phyloP scores from a whole-genome alignment of 2,113 vertebrate species.

The Ellobius talpinus region DNA sequence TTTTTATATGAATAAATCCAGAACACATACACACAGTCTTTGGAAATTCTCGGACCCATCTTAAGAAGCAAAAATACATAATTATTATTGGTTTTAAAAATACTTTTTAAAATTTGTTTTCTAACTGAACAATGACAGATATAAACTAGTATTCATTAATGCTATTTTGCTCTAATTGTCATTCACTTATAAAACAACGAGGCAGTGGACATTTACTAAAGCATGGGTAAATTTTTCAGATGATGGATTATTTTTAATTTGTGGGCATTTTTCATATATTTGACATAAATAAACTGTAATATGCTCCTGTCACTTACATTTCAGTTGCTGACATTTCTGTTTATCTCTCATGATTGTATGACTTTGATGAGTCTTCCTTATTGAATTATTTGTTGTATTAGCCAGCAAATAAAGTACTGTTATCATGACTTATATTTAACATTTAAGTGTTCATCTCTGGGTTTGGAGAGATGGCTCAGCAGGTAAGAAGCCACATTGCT shows the following conservation, averaged over 20 bases:
- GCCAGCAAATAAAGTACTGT: neutral
- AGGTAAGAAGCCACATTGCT: neutral
- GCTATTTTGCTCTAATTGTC: neutral
- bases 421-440: neutral
- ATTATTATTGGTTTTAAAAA: neutral
- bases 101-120: neutral
- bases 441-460: neutral
- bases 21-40: neutral
- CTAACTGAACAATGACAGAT: neutral
- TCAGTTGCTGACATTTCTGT: neutral
- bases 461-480: neutral
- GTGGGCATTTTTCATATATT: neutral
- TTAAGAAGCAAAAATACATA: neutral
- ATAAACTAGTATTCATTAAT: neutral
- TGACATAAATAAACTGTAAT: neutral
- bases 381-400: neutral
- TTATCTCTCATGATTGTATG: neutral
- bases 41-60: neutral
- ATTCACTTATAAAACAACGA: neutral
- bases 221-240: neutral
- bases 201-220: neutral
- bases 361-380: neutral
- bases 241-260: neutral
- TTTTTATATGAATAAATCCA: constrained; percentile 48
- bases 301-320: neutral